These are phyloP conservation scores for Clarias magur DNA, from an alignment of 2,113 vertebrate genomes.

Conservation along the genomic window DNA sequence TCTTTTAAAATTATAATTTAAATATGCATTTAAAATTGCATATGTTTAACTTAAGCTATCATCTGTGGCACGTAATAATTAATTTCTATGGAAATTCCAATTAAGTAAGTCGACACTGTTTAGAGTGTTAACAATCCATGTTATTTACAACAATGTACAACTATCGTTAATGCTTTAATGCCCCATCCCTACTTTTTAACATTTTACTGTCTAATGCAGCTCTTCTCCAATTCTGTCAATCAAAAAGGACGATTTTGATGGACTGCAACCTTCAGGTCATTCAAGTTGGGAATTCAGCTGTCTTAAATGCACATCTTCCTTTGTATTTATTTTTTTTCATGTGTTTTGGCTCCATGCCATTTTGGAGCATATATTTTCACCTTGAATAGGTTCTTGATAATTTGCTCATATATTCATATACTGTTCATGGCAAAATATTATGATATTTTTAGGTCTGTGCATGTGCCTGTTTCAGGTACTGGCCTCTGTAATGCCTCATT, in stretches of 20 bases:
- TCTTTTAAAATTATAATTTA: too few relatives aligned
- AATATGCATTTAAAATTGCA: too few relatives aligned
- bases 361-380: neutral
- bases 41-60: too few relatives aligned
- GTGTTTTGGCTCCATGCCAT: neutral
- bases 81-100: too few relatives aligned
- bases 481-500: neutral
- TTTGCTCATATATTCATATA: neutral
- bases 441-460: neutral
- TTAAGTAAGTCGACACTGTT: too few relatives aligned
- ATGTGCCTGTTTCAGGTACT: neutral
- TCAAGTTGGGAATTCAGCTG: neutral
- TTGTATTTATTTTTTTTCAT: neutral
- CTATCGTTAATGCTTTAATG: too few relatives aligned
- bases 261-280: neutral
- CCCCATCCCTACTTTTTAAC: neutral
- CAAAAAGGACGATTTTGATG: neutral
- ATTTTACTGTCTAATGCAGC: neutral
- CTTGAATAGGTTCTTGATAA: neutral
- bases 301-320: neutral
- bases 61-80: too few relatives aligned
- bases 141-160: too few relatives aligned
- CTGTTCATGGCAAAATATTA: too few relatives aligned
- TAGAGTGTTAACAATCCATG: too few relatives aligned
- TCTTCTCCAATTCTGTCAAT: neutral